These are phyloP conservation scores for Pecten maximus DNA, from an alignment of 2,888 invertebrate genomes.

Conservation along the genomic window DNA sequence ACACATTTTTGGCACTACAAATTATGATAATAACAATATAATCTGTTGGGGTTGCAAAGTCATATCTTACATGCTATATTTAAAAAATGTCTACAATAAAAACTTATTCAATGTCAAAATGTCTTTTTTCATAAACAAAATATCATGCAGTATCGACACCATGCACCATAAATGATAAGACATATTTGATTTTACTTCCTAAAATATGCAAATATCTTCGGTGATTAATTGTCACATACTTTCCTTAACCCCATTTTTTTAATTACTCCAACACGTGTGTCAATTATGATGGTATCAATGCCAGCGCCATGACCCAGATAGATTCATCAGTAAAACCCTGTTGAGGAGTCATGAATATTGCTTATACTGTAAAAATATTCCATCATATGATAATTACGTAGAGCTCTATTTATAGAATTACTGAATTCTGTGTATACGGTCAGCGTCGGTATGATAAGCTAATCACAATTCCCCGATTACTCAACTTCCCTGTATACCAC, in stretches of 20 bases:
- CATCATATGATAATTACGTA: conserved; percentile 15
- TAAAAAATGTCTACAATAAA: no score
- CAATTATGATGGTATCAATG: neutral
- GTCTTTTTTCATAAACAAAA: no score
- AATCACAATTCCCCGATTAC: conserved; percentile 11
- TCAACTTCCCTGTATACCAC: conserved; percentile 10
- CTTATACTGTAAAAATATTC: neutral
- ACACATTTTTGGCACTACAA: no score
- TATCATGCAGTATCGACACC: no score
- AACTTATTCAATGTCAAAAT: no score
- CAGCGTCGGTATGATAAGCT: neutral
- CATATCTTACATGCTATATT: no score
- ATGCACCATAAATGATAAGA: no score
- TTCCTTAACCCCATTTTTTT: neutral
- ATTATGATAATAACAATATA: no score
- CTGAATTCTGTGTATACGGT: neutral
- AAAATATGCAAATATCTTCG: no score
- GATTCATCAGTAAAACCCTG: neutral
- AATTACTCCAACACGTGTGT: neutral
- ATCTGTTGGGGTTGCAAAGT: no score
- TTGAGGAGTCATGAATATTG: neutral
- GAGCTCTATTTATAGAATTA: neutral
- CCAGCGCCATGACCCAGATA: neutral
- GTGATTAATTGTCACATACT: no score
- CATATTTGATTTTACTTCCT: no score